These are phyloP conservation scores for Solea solea DNA, from an alignment of 2,113 vertebrate genomes.

Conservation along the genomic window DNA sequence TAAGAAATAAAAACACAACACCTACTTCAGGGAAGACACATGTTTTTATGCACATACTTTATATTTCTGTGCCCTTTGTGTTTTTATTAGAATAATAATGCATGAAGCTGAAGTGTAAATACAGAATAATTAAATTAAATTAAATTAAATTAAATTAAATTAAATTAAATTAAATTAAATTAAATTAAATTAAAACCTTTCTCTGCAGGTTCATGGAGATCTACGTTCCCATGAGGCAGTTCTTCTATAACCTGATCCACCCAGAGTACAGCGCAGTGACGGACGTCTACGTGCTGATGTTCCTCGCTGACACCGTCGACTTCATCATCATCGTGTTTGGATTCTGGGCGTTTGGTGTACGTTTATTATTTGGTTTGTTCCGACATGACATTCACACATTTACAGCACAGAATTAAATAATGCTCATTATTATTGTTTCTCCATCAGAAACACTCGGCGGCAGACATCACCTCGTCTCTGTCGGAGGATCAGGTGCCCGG, in stretches of 20 bases:
- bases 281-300: conserved; percentile 98
- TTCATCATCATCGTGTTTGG: conserved; percentile 99
- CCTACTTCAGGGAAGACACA: no score
- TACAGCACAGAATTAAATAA: no score
- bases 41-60: no score
- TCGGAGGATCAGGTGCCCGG: conserved; percentile 97
- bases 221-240: conserved; percentile 92
- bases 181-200: not conserved
- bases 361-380: no score
- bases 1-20: no score
- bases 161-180: no score
- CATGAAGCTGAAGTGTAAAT: no score
- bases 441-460: conserved; percentile 93
- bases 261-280: conserved; percentile 98
- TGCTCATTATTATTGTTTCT: not conserved
- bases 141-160: no score
- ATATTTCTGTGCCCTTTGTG: no score
- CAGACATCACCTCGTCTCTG: conserved; percentile 95
- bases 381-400: no score
- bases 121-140: no score
- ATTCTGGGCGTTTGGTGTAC: conserved; percentile 98
- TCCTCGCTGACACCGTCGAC: conserved; percentile 95
- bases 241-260: conserved; percentile 97
- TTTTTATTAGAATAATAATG: no score
- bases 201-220: conserved; percentile 87